Base-by-base conservation (phyloP, 1,140 invertebrate genomes). In the Thaumatotibia leucotreta region DNA sequence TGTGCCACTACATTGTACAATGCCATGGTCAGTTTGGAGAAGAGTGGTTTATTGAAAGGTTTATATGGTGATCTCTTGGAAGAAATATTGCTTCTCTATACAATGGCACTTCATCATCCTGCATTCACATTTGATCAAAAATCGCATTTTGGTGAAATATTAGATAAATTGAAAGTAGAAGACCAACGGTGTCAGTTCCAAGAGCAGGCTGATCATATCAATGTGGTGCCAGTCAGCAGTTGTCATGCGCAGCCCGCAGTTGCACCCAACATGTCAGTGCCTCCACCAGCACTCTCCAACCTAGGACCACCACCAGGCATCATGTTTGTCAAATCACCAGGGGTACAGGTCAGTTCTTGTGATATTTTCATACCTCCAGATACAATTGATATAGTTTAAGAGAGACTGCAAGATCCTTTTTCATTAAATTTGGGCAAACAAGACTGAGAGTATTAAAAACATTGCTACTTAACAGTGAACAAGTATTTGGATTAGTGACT, bases 81-180 rank as follows among this genome's bases (percentile, higher is more conserved):
- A 75, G 97, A 98, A 84, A 92, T 98, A 73, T 90, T 97, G 68
- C 90, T 98, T 33, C 92, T 98, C 20, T 97, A 97, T 79, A 97
- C 96, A 33, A 96, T 99, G 94, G 97, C 96, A 69, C 92, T 96
- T 72, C 95, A 98, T 92, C 97, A 99, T 92, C 98, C 98, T 65
- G 97, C 97, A 11, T 99, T 99, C 91, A 96, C 95, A 58, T 98
- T 97, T 88, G 95, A 97, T 77, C 97, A 99, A 84, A 97, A 97
- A 84, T 93, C 93, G 66, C 94, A 94, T 81, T 94, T 97, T 80
- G 94, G 93, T 73, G 94, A 94, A 73, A 95, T 96, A 78, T 93
- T 95, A 83, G 89, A 93, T 63, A 94, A 94, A 84, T 93, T 97
- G 62, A 94, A 95, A 83, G 92, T 95, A 65, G 93, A 95, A 77